Evolutionary conservation across 2,888 invertebrate species (phyloP).

Genomic region (Stramonita haemastoma): DNA sequence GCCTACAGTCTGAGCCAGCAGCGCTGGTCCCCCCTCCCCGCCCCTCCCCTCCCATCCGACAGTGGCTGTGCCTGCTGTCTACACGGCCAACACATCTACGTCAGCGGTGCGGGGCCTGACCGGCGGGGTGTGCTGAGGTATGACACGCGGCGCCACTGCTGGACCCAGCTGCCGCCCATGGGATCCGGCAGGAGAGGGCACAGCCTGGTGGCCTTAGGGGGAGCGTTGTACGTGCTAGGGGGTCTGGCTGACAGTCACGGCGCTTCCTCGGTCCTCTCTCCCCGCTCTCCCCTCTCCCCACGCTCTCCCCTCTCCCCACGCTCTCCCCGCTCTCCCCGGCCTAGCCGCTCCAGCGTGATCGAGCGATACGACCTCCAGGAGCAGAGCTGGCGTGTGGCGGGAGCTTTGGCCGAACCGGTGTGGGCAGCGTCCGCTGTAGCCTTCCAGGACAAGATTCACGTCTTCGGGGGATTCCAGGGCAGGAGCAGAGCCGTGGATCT

Average conservation of each 20-base stretch:
- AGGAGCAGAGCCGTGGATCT: constrained; percentile 39
- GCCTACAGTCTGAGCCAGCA: constrained; percentile 43
- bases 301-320: neutral
- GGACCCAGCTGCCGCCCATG: constrained; percentile 47
- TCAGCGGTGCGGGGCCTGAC: constrained; percentile 43
- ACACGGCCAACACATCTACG: constrained; percentile 45
- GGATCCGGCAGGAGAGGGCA: constrained; percentile 45
- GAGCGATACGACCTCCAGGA: constrained; percentile 45
- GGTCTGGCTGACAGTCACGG: constrained; percentile 44
- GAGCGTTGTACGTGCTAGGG: constrained; percentile 40
- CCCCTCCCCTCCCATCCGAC: constrained; percentile 46
- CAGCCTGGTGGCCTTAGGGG: constrained; percentile 34
- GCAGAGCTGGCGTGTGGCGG: constrained; percentile 43
- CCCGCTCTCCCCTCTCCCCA: constrained; percentile 7
- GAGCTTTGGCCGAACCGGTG: constrained; percentile 42
- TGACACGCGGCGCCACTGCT: constrained; percentile 39
- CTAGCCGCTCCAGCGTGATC: constrained; percentile 32
- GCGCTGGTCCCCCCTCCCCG: constrained; percentile 46
- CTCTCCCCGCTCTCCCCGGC: neutral
- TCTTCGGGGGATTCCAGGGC: constrained; percentile 45
- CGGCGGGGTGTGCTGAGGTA: constrained; percentile 42
- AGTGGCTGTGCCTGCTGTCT: constrained; percentile 45
- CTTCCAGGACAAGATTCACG: constrained; percentile 35
- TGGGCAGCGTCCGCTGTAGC: constrained; percentile 47
- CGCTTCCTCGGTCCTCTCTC: neutral